Percentiles rank a stretch among this genome's conserved stretches.
These are phyloP conservation scores for Karalla daura DNA, from an alignment of 2,797 vertebrate genomes.

Conservation along the genomic window DNA sequence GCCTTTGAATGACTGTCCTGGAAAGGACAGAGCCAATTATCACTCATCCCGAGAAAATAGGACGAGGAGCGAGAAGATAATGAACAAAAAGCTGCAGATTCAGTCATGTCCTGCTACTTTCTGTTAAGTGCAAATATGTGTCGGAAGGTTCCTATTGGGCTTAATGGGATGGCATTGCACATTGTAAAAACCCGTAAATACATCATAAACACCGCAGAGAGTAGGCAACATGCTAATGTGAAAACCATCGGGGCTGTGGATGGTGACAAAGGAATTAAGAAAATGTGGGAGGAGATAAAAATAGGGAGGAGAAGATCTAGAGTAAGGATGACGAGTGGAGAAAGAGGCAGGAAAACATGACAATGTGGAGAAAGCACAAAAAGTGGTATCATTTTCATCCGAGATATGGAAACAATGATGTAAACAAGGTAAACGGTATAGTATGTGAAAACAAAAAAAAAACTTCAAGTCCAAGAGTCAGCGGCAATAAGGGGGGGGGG, in stretches of 20 bases:
- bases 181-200: conserved; percentile 41
- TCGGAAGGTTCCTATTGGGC: conserved; percentile 25
- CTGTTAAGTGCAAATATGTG: background rate
- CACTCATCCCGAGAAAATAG: background rate
- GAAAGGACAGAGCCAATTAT: background rate
- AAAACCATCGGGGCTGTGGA: background rate
- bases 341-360: background rate
- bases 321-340: background rate
- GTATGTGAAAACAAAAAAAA: background rate
- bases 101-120: conserved; percentile 14
- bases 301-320: background rate
- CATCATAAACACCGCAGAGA: conserved; percentile 29
- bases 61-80: background rate
- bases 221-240: background rate
- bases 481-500: background rate
- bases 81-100: background rate
- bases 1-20: background rate
- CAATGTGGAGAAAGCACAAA: background rate
- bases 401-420: background rate
- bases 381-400: background rate
- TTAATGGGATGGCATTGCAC: conserved; percentile 8
- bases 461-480: background rate
- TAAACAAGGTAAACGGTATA: background rate
- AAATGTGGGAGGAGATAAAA: background rate
- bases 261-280: background rate